Evolutionary conservation across 1,140 invertebrate species (phyloP).

Genomic region (Dryas iulia): DNA sequence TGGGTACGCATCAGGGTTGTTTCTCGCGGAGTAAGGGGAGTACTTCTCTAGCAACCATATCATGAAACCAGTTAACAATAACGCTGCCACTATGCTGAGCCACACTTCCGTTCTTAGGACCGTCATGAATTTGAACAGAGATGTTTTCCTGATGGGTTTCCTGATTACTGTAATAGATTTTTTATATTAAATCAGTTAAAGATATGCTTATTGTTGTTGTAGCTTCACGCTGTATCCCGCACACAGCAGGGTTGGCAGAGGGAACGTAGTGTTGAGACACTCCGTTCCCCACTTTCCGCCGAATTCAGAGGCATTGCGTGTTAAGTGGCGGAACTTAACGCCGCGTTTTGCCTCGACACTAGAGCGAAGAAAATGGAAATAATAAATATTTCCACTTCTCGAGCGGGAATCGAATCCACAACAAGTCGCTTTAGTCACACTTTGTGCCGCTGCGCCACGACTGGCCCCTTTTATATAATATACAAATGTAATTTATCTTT

Average conservation of each 20-base stretch:
- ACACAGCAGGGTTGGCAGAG: neutral
- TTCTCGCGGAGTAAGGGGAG: slow-evolving; percentile 92
- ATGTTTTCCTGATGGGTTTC: slow-evolving; percentile 90
- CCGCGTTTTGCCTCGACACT: too few species aligned
- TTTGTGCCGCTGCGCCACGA: too few species aligned
- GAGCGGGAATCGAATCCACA: too few species aligned
- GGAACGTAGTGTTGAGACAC: too few species aligned
- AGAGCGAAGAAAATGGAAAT: too few species aligned
- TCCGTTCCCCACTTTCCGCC: too few species aligned
- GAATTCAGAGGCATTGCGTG: neutral
- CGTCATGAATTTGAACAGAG: slow-evolving; percentile 96
- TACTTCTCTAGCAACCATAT: slow-evolving; percentile 94
- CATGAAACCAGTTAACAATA: slow-evolving; percentile 91
- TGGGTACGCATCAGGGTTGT: slow-evolving; percentile 90
- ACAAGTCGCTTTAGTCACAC: too few species aligned
- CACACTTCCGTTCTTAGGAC: slow-evolving; percentile 93
- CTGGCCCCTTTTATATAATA: too few species aligned
- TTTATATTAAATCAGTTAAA: too few species aligned
- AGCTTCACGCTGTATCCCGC: neutral
- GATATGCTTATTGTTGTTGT: neutral
- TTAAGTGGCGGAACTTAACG: neutral
- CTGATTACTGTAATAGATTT: slow-evolving; percentile 88
- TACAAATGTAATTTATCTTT: too few species aligned
- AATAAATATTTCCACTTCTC: too few species aligned
- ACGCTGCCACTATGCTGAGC: slow-evolving; percentile 91